Base-by-base conservation (phyloP, 1,140 invertebrate genomes). In the Bombus picipes region DNA sequence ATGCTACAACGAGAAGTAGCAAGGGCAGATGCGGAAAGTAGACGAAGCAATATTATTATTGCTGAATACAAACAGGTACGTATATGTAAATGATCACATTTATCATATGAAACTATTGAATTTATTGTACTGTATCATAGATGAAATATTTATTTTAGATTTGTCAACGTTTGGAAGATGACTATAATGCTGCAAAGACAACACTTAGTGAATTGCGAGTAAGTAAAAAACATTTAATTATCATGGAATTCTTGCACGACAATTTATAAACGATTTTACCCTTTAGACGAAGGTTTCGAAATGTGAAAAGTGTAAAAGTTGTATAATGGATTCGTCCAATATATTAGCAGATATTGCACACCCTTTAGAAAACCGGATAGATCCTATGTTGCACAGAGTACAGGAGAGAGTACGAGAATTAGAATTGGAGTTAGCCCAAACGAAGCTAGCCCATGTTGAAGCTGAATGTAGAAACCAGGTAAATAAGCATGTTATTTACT, bases 381-480 rank as follows among this genome's bases (percentile, higher is more conserved):
- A 94, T 88, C 94, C 94, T 10, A 93, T 94, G 81, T 87, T 95
- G 25, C 93, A 92, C 39, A 92, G 95, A 66, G 95, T 96, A 10
- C 95, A 96, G 82, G 97, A 98, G 89, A 96, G 98, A 88, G 97
- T 99, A 79, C 96, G 98, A 22, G 98, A 99, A 94, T 95, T 99
- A 39, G 99, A 99, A 94, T 95, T 99, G 74, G 99, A 99, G 93
- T 95, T 99, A 81, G 99, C 99, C 8, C 98, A 99, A 93, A 99
- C 99, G 0, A 99, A 99, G 94, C 96, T 99, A 87, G 98, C 98
- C 0, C 97, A 99, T 80, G 99, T 99, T 6, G 98, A 99, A 95
- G 98, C 98, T 1, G 98, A 99, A 95, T 99, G 99, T 95, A 97
- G 97, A 91, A 99, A 99, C 96, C 98, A 99, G 96, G 98, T 98